Conservation (phyloP, 2,113 vertebrate genomes). For the Condylura cristata region DNA sequence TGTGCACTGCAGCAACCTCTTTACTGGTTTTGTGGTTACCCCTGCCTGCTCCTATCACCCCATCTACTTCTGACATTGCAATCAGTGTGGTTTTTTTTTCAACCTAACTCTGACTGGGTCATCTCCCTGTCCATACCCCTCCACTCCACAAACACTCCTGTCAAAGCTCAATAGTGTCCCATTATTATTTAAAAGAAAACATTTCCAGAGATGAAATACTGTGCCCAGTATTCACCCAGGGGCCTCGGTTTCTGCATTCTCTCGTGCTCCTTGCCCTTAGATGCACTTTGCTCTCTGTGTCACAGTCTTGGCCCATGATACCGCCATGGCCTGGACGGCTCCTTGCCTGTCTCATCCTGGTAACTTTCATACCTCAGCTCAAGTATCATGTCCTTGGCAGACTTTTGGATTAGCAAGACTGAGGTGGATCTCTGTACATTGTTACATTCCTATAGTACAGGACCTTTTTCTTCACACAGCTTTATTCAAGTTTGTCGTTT, state of each 20-base stretch:
- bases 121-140: background rate
- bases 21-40: background rate
- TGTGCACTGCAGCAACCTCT: background rate
- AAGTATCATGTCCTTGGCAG: background rate
- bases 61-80: background rate
- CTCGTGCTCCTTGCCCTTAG: background rate
- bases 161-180: background rate
- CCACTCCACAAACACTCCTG: background rate
- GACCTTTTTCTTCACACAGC: background rate
- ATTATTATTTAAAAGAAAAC: background rate
- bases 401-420: background rate
- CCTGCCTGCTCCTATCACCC: background rate
- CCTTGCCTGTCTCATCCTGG: background rate
- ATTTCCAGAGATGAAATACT: background rate
- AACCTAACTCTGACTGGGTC: background rate
- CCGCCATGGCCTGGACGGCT: background rate
- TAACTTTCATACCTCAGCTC: background rate
- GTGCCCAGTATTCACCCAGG: background rate
- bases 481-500: background rate
- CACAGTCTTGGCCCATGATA: background rate
- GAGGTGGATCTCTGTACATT: background rate
- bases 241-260: background rate
- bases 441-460: background rate
- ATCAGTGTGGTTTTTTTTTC: background rate
- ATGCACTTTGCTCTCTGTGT: background rate